These are phyloP conservation scores for Pseudoatta argentina DNA, from an alignment of 1,140 invertebrate species.

Conservation along the genomic window DNA sequence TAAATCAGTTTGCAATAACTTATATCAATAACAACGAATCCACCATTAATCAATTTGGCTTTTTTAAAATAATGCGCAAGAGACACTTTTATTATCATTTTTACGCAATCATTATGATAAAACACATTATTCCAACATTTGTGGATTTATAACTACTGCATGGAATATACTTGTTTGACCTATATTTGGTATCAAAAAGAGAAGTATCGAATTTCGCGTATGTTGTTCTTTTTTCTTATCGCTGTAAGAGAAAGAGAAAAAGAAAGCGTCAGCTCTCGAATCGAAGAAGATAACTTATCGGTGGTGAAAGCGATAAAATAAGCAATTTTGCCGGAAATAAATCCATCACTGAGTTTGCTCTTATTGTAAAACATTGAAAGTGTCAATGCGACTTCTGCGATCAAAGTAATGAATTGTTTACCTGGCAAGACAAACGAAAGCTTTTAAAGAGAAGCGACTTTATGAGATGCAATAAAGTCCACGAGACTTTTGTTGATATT, in stretches of 20 bases:
- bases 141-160: not conserved
- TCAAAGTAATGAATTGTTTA: slow-evolving; percentile 34
- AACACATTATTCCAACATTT: not conserved
- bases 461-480: slow-evolving; percentile 47
- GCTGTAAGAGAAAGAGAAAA: not conserved
- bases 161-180: slow-evolving; percentile 43
- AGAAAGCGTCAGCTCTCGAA: not conserved
- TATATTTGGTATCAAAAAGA: slow-evolving; percentile 65
- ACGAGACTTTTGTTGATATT: slow-evolving; percentile 19
- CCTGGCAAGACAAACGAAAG: slow-evolving; percentile 39
- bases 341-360: not conserved
- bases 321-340: slow-evolving; percentile 60
- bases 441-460: not conserved
- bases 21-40: not conserved
- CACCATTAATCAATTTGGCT: not conserved
- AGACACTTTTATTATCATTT: not conserved
- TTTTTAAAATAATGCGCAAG: not conserved
- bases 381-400: slow-evolving; percentile 14
- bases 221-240: slow-evolving; percentile 40
- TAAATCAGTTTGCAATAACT: not conserved
- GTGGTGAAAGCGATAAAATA: slow-evolving; percentile 29
- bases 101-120: slow-evolving; percentile 7
- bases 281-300: slow-evolving; percentile 59
- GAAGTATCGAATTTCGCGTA: slow-evolving; percentile 25
- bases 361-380: slow-evolving; percentile 41